Percentiles rank a stretch among this genome's conserved stretches.
These are phyloP conservation scores for Agonum fuliginosum DNA, from an alignment of 2,888 invertebrate species.

Conservation along the genomic window DNA sequence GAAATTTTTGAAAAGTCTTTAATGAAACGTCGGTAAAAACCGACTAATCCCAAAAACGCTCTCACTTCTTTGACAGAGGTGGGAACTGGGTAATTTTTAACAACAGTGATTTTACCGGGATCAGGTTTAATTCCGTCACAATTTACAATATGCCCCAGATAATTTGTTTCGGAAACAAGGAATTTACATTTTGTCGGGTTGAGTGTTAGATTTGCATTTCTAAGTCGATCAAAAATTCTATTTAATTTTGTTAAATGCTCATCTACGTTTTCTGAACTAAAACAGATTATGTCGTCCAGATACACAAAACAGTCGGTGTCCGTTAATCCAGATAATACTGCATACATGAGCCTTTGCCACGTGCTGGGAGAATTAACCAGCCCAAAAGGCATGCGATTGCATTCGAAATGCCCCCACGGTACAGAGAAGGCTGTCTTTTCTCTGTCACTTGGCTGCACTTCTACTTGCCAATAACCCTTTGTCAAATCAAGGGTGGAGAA, in stretches of 20 bases:
- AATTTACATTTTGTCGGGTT: constrained; percentile 63
- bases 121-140: constrained; percentile 60
- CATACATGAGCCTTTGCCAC: constrained; percentile 66
- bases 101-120: constrained; percentile 55
- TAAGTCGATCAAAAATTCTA: constrained; percentile 61
- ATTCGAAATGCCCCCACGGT: constrained; percentile 65
- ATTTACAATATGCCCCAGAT: constrained; percentile 60
- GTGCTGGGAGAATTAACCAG: constrained; percentile 64
- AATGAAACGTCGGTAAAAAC: constrained; percentile 61
- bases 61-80: constrained; percentile 57
- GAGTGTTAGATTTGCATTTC: constrained; percentile 60
- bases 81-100: constrained; percentile 56
- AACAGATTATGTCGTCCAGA: constrained; percentile 61
- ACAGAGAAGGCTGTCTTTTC: constrained; percentile 62
- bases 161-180: constrained; percentile 57
- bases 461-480: constrained; percentile 62
- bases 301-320: constrained; percentile 63
- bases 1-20: constrained; percentile 50
- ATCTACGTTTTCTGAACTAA: too few species aligned
- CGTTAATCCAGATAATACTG: constrained; percentile 63
- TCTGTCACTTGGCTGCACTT: constrained; percentile 56
- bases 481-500: constrained; percentile 61
- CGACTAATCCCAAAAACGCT: constrained; percentile 63
- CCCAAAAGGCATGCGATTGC: constrained; percentile 66
- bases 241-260: constrained; percentile 60